Conservation (phyloP, 2,797 vertebrate genomes). For the Enteromius trimaculatus region DNA sequence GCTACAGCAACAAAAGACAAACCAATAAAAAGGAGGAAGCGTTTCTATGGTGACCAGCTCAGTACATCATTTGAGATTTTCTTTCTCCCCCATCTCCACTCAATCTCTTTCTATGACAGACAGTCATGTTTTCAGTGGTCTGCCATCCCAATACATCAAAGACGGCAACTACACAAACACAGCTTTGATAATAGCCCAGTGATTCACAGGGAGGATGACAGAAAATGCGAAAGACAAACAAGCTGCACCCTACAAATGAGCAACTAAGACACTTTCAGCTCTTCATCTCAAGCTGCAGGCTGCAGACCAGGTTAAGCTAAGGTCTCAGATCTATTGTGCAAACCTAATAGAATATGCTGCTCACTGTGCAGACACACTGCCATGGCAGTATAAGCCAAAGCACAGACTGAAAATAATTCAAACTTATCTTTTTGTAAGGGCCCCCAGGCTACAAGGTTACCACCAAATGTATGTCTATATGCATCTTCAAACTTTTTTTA, state of each 20-base stretch:
- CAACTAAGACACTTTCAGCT: not conserved
- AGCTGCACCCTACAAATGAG: not conserved
- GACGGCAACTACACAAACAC: not conserved
- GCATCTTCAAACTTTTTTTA: not conserved
- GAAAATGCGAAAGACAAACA: slow-evolving; percentile 27
- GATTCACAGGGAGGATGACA: slow-evolving; percentile 9
- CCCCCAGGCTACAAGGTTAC: not conserved
- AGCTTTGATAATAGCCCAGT: slow-evolving; percentile 34
- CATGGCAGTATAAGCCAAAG: not conserved
- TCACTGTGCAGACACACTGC: not conserved
- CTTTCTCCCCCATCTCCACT: not conserved
- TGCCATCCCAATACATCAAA: slow-evolving; percentile 45
- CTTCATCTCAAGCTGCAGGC: slow-evolving; percentile 4
- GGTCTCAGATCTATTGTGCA: slow-evolving; percentile 4
- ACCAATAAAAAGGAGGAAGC: slow-evolving; percentile 28
- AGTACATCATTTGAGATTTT: slow-evolving; percentile 40
- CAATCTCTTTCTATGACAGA: slow-evolving; percentile 30
- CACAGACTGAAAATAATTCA: not conserved
- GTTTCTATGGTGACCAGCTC: slow-evolving; percentile 59
- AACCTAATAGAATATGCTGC: slow-evolving; percentile 8
- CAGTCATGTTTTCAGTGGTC: slow-evolving; percentile 41
- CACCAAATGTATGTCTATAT: not conserved
- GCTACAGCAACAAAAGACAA: slow-evolving; percentile 41
- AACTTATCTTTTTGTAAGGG: not conserved
- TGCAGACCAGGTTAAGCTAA: not conserved